These are phyloP conservation scores for Drosophila melanosoma DNA, from an alignment of 2,888 invertebrate species.

Conservation along the genomic window DNA sequence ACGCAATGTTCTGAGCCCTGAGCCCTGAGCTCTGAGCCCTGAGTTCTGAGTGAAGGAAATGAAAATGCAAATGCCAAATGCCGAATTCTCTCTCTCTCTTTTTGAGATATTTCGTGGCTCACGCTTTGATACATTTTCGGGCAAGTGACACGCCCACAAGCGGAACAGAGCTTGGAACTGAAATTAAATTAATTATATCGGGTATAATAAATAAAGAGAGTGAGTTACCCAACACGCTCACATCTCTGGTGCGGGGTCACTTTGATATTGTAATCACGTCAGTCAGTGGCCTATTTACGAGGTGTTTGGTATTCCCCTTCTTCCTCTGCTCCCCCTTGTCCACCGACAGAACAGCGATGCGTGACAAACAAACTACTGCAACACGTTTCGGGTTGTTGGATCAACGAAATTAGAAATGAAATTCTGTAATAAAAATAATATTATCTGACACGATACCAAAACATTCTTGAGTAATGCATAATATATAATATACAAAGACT, in stretches of 20 bases:
- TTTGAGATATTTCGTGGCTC: conserved; percentile 65
- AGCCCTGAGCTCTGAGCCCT: conserved; percentile 17
- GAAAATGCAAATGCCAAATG: conserved; percentile 68
- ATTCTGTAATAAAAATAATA: conserved; percentile 11
- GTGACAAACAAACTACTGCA: conserved; percentile 49
- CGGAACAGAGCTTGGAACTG: conserved; percentile 20
- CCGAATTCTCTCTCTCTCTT: conserved; percentile 38
- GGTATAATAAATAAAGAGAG: conserved; percentile 69
- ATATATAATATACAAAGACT: not conserved
- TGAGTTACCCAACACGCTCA: conserved; percentile 55
- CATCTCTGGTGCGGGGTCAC: conserved; percentile 22
- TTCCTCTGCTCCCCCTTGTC: not conserved
- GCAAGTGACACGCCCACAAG: conserved; percentile 54
- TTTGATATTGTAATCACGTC: conserved; percentile 76
- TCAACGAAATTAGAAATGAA: conserved; percentile 37
- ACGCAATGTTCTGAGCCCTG: conserved; percentile 59
- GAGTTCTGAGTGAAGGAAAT: conserved; percentile 47
- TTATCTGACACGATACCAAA: conserved; percentile 19
- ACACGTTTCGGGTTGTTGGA: conserved; percentile 13
- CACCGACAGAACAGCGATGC: conserved; percentile 39
- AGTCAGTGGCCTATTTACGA: conserved; percentile 67
- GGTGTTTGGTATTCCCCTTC: conserved; percentile 42
- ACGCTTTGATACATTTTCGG: conserved; percentile 66
- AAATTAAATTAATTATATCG: conserved; percentile 77
- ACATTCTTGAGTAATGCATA: conserved; percentile 2